phyloP scores from a whole-genome alignment of 1,140 invertebrate species.

The Philotrypesis tridentata region DNA sequence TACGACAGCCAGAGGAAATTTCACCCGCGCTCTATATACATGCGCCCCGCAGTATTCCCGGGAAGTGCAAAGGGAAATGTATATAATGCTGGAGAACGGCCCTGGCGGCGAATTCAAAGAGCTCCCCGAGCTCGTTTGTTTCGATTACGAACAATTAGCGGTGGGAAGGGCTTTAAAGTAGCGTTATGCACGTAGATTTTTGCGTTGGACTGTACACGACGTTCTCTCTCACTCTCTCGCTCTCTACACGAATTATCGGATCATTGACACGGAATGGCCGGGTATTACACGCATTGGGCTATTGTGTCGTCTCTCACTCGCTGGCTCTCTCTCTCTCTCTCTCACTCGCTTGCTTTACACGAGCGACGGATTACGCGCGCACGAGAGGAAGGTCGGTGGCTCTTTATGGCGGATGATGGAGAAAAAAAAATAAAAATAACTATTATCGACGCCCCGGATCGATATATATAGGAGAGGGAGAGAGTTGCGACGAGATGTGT shows the following conservation, averaged over 20 bases:
- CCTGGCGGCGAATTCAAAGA: neutral
- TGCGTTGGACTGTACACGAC: neutral
- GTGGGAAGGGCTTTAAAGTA: neutral
- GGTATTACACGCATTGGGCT: slow-evolving; percentile 12
- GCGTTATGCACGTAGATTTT: slow-evolving; percentile 1
- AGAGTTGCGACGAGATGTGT: neutral
- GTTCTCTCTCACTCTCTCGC: neutral
- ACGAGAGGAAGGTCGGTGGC: neutral
- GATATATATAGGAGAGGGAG: neutral
- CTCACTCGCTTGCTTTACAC: slow-evolving; percentile 5
- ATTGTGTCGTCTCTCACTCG: slow-evolving; percentile 1
- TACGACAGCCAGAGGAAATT: too few species aligned
- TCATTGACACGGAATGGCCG: slow-evolving; percentile 34
- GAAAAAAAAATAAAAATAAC: slow-evolving; percentile 16
- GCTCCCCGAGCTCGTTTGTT: neutral
- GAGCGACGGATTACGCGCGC: slow-evolving; percentile 15
- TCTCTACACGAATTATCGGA: slow-evolving; percentile 38
- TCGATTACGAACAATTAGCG: slow-evolving; percentile 2
- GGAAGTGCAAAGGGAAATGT: neutral
- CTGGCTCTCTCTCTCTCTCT: too few species aligned
- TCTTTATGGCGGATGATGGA: slow-evolving; percentile 9
- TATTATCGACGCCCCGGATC: neutral
- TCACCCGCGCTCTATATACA: neutral
- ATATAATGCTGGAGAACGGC: neutral
- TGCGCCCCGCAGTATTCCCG: neutral